Evolutionary conservation across 2,888 invertebrate genomes (phyloP).

Genomic region (Platycheirus albimanus): DNA sequence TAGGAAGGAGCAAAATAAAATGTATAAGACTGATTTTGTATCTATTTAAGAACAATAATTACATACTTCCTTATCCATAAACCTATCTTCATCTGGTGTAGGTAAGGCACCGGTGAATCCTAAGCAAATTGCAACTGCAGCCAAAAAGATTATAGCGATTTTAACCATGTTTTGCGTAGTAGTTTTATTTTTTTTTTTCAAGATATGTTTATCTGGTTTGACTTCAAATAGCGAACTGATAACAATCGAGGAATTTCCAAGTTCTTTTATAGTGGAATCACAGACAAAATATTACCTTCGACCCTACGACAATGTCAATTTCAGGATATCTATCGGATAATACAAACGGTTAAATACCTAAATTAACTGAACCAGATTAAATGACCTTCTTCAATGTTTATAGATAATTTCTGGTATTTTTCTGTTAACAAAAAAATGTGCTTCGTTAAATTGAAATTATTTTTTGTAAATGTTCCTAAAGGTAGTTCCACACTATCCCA

Average conservation of each 20-base stretch:
- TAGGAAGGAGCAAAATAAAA: neutral
- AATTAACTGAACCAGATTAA: constrained; percentile 47
- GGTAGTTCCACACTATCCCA: too few relatives aligned
- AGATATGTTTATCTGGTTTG: constrained; percentile 40
- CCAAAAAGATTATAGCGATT: constrained; percentile 44
- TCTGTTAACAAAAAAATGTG: constrained; percentile 49
- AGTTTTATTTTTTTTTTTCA: neutral
- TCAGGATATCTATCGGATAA: constrained; percentile 58
- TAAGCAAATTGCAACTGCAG: constrained; percentile 37
- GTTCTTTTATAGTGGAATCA: constrained; percentile 62
- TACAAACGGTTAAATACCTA: constrained; percentile 51
- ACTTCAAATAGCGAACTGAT: constrained; percentile 52
- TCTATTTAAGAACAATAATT: constrained; percentile 29
- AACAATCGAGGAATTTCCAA: constrained; percentile 22
- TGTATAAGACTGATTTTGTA: constrained; percentile 4
- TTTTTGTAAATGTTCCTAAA: neutral
- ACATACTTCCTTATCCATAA: constrained; percentile 80
- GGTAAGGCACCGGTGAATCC: constrained; percentile 75
- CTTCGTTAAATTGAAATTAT: constrained; percentile 12
- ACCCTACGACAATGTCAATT: constrained; percentile 59
- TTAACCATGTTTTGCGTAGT: constrained; percentile 37
- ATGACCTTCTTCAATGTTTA: constrained; percentile 26
- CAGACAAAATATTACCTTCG: constrained; percentile 28
- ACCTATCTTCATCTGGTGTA: constrained; percentile 80
- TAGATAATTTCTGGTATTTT: constrained; percentile 1